Conservation (phyloP, 1,140 invertebrate genomes). For the Whitmania pigra region DNA sequence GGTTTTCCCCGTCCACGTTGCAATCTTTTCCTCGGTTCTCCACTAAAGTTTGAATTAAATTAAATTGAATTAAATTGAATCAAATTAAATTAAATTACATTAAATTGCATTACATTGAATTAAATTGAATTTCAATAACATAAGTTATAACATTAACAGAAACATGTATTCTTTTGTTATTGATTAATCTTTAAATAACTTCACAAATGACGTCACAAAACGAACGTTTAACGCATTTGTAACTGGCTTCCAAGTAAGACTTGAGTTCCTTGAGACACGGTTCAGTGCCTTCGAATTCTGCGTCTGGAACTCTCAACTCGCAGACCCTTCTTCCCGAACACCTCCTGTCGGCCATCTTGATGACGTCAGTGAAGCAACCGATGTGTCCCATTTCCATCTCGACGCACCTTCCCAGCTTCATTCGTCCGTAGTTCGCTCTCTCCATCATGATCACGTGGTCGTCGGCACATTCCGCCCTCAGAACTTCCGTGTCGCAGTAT, state of each 20-base stretch:
- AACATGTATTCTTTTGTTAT: too few relatives aligned
- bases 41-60: too few relatives aligned
- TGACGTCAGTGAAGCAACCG: constrained; percentile 18
- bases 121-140: too few relatives aligned
- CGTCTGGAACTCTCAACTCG: constrained; percentile 15
- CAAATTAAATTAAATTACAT: too few relatives aligned
- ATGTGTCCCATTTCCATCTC: constrained; percentile 7
- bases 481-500: constrained; percentile 20
- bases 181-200: too few relatives aligned
- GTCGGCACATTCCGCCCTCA: constrained; percentile 10
- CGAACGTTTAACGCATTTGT: constrained; percentile 20
- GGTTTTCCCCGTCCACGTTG: too few relatives aligned
- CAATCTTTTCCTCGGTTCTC: too few relatives aligned
- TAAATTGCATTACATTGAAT: too few relatives aligned
- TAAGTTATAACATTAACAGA: too few relatives aligned
- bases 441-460: constrained; percentile 19
- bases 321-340: constrained; percentile 20
- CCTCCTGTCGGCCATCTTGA: constrained; percentile 9
- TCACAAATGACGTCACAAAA: too few relatives aligned
- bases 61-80: too few relatives aligned
- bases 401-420: constrained; percentile 15
- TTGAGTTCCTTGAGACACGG: constrained; percentile 19
- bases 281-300: not conserved
- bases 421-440: constrained; percentile 16
- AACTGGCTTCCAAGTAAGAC: constrained; percentile 18